phyloP scores from a whole-genome alignment of 1,140 invertebrate genomes.

The Saccostrea cuccullata region DNA sequence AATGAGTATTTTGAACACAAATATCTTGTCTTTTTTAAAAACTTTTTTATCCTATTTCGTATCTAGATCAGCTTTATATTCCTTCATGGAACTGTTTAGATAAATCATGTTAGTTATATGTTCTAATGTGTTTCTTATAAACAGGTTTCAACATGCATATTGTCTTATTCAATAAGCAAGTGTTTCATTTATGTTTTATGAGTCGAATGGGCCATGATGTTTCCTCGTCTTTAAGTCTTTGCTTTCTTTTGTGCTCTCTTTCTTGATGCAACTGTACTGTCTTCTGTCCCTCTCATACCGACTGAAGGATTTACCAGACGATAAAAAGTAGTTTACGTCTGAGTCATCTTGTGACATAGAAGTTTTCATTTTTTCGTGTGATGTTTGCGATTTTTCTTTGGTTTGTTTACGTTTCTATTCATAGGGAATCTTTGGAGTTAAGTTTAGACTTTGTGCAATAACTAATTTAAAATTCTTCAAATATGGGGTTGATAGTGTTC shows the following conservation, averaged over 20 bases:
- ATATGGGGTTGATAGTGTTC: too few species aligned
- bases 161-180: background rate
- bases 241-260: background rate
- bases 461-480: too few species aligned
- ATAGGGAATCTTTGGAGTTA: background rate
- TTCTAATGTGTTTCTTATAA: too few species aligned
- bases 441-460: too few species aligned
- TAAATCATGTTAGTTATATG: too few species aligned
- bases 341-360: background rate
- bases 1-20: too few species aligned
- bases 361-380: background rate
- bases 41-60: too few species aligned
- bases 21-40: too few species aligned
- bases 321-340: background rate
- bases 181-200: background rate
- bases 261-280: too few species aligned
- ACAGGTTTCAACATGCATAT: background rate
- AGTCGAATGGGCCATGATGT: background rate
- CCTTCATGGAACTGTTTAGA: too few species aligned
- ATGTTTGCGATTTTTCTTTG: background rate
- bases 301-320: background rate
- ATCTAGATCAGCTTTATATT: too few species aligned
- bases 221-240: background rate
- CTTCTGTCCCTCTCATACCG: conserved; percentile 7
- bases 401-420: background rate